A percentile compares a stretch with the other conserved stretches of the same genome.
Evolutionary conservation across 1,140 invertebrate genomes (phyloP).

Genomic region (Drosophila arizonae): DNA sequence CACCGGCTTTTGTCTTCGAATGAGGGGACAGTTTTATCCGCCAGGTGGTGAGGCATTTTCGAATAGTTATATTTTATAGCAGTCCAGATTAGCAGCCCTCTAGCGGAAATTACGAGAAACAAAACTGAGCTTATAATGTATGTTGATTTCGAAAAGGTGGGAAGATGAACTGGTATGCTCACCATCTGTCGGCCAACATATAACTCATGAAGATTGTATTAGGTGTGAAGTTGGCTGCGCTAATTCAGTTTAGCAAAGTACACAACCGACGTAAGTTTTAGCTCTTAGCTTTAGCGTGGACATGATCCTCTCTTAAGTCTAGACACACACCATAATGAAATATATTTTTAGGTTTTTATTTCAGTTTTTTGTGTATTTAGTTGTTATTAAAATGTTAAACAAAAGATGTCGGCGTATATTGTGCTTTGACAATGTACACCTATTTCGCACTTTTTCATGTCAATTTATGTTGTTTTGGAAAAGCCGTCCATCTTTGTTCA

Average conservation of each 20-base stretch:
- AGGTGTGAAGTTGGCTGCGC: not conserved
- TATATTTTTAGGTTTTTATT: too few species aligned
- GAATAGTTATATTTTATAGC: not conserved
- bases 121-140: not conserved
- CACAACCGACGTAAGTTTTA: not conserved
- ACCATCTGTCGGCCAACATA: too few species aligned
- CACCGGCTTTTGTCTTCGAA: too few species aligned
- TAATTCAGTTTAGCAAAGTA: not conserved
- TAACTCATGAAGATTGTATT: too few species aligned
- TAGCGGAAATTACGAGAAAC: not conserved
- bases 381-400: not conserved
- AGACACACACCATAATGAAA: conserved; percentile 9
- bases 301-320: not conserved
- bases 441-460: not conserved
- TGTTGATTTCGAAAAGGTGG: too few species aligned
- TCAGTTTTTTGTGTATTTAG: not conserved
- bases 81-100: not conserved
- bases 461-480: not conserved
- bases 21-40: too few species aligned
- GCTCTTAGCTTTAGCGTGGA: not conserved
- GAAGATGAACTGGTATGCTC: too few species aligned
- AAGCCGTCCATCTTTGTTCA: not conserved
- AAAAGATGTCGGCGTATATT: not conserved
- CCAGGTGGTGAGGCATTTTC: not conserved
- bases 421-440: too few species aligned